Percentiles rank a stretch among this genome's conserved stretches.
These are phyloP conservation scores for Lucilia sericata DNA, from an alignment of 1,140 invertebrate species.

Conservation along the genomic window DNA sequence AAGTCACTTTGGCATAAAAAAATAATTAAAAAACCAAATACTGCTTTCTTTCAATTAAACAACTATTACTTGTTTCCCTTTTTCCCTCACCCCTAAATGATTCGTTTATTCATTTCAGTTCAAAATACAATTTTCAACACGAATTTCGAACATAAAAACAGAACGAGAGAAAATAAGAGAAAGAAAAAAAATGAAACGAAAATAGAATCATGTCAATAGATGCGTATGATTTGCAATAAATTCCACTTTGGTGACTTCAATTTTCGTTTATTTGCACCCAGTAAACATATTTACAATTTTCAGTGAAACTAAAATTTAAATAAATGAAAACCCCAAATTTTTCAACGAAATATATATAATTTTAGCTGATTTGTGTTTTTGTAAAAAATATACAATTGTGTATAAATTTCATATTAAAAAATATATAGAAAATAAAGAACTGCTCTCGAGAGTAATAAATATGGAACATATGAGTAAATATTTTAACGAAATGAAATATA, in stretches of 20 bases:
- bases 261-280: slow-evolving; percentile 10
- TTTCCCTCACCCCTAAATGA: background rate
- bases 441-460: no score
- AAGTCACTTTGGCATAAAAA: background rate
- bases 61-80: background rate
- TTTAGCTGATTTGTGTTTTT: no score
- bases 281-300: background rate
- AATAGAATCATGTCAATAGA: slow-evolving; percentile 18
- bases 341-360: no score
- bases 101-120: background rate
- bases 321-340: no score
- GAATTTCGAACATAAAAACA: background rate
- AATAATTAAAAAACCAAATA: background rate
- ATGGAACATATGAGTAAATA: no score
- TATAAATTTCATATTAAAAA: no score
- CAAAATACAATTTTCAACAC: background rate
- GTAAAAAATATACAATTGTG: no score
- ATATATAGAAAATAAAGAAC: no score
- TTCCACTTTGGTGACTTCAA: slow-evolving; percentile 15
- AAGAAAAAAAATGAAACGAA: background rate
- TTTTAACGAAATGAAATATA: no score
- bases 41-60: background rate
- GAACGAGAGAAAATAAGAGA: background rate
- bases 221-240: slow-evolving; percentile 19
- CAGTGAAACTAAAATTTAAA: no score